Evolutionary conservation across 2,797 vertebrate species (phyloP).

Genomic region (Geotrypetes seraphini): DNA sequence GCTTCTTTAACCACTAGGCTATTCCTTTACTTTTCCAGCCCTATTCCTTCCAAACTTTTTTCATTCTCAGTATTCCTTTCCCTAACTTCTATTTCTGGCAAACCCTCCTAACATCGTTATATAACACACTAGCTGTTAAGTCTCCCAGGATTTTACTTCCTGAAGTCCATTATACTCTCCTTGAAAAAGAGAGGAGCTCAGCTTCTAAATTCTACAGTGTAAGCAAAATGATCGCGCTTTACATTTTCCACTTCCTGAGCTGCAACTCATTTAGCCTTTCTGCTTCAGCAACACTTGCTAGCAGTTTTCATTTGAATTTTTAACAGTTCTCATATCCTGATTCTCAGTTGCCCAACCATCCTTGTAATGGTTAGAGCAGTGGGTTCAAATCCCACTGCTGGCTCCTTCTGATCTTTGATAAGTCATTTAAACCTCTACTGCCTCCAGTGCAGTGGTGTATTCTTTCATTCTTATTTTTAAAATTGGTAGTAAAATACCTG

Average conservation of each 20-base stretch:
- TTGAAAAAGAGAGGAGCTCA: neutral
- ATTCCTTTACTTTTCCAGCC: neutral
- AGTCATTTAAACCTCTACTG: no score
- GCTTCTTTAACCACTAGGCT: no score
- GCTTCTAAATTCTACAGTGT: neutral
- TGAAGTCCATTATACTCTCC: neutral
- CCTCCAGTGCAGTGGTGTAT: no score
- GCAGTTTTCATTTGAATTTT: slow-evolving; percentile 13
- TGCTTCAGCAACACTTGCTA: slow-evolving; percentile 1
- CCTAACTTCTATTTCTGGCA: rapidly evolving
- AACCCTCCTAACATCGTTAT: neutral
- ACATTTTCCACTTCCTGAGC: neutral
- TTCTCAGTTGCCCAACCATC: neutral
- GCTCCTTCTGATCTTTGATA: no score
- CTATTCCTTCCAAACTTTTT: no score
- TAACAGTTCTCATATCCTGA: neutral
- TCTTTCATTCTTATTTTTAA: no score
- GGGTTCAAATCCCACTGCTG: no score
- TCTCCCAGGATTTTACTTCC: neutral
- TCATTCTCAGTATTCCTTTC: no score
- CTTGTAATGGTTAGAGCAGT: no score
- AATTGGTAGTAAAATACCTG: no score
- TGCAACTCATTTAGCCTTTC: slow-evolving; percentile 12
- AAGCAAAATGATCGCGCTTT: no score
- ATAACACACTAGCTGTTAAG: neutral